A percentile compares a stretch with the other conserved stretches of the same genome.
Conservation (phyloP, 2,797 vertebrate genomes). For the Sternotherus odoratus region DNA sequence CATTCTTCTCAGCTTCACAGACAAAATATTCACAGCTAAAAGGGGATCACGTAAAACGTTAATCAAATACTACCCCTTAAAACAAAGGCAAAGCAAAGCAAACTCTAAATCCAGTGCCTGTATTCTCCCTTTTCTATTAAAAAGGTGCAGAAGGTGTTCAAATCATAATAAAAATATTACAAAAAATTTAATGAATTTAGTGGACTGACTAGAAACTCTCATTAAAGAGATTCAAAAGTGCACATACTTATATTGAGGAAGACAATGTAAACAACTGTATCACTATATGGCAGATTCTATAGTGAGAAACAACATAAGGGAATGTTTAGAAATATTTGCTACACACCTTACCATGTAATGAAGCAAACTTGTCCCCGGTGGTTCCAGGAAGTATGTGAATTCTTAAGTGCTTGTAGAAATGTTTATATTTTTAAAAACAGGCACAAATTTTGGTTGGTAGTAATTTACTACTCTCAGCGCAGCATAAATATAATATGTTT, state of each 20-base stretch:
- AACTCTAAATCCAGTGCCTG: rapidly evolving
- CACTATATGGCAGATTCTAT: background rate
- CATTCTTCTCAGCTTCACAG: background rate
- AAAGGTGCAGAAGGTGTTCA: background rate
- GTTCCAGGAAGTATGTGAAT: constrained; percentile 64
- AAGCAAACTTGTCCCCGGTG: constrained; percentile 9
- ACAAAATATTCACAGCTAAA: constrained; percentile 17
- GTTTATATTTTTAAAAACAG: constrained; percentile 53
- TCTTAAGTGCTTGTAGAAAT: constrained; percentile 36
- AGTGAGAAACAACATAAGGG: constrained; percentile 21
- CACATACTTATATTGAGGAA: rapidly evolving
- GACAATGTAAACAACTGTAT: background rate
- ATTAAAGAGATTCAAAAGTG: background rate
- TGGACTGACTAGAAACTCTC: background rate
- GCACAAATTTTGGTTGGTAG: background rate
- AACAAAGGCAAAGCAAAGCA: rapidly evolving
- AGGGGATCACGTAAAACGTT: background rate
- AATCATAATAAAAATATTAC: background rate
- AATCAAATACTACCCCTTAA: background rate
- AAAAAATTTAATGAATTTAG: background rate
- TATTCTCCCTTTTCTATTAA: background rate
- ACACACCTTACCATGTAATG: background rate
- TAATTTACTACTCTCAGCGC: constrained; percentile 36
- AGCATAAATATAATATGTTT: background rate
- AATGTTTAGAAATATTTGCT: constrained; percentile 54